A percentile compares a stretch with the other conserved stretches of the same genome.
phyloP scores from a whole-genome alignment of 1,140 invertebrate species.

The Cecropterus lyciades region DNA sequence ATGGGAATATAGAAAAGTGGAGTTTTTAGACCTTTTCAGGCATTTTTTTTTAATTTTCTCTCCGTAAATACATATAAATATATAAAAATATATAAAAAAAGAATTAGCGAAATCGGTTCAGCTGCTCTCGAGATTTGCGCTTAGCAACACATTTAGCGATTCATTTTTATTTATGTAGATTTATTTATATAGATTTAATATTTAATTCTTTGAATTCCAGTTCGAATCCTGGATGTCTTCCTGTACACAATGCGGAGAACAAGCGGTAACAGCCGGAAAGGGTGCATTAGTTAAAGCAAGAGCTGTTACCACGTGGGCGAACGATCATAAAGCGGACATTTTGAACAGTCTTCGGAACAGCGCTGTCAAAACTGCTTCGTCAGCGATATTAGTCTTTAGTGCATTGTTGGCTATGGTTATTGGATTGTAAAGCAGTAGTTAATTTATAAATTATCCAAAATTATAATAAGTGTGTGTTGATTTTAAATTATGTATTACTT shows the following conservation, averaged over 20 bases:
- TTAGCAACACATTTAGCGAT: too few species aligned
- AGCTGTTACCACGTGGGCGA: slow-evolving; percentile 50
- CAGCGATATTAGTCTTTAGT: slow-evolving; percentile 14
- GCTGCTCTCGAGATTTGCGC: too few species aligned
- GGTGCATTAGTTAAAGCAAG: slow-evolving; percentile 42
- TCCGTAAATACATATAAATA: too few species aligned
- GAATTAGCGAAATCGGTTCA: too few species aligned
- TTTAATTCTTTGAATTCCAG: slow-evolving; percentile 44
- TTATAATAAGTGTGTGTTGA: too few species aligned
- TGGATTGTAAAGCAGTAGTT: background rate
- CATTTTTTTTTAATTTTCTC: too few species aligned
- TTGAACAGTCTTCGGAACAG: slow-evolving; percentile 44
- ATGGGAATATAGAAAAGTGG: too few species aligned
- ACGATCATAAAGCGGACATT: slow-evolving; percentile 53
- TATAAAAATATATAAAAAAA: too few species aligned
- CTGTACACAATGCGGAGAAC: slow-evolving; percentile 52
- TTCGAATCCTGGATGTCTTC: slow-evolving; percentile 58
- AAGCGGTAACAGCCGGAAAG: slow-evolving; percentile 37
- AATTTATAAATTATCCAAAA: too few species aligned
- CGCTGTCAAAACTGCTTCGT: slow-evolving; percentile 40
- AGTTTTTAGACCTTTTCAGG: too few species aligned
- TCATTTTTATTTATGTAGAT: too few species aligned
- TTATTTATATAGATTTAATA: background rate
- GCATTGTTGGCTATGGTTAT: slow-evolving; percentile 3
- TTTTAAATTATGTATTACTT: too few species aligned